Evolutionary conservation across 1,140 invertebrate species (phyloP), one percentile per base, ranked within the genome.

Genomic region (Adoxophyes honmai): DNA sequence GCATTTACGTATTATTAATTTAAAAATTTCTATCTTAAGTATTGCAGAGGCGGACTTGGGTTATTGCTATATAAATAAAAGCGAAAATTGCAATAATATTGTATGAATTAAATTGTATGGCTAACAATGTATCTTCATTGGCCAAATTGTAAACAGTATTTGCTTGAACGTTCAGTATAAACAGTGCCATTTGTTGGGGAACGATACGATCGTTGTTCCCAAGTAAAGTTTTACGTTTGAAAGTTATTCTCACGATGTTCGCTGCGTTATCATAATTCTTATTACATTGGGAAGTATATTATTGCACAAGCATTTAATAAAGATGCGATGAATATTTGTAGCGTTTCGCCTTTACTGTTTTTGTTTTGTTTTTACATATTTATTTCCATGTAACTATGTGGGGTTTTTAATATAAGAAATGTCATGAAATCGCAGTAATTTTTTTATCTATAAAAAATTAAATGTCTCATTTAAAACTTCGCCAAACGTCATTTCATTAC

Each of bases 261-360:
- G 13, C 16, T 0, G 42, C 16, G 36, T 38, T 38, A 48, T 48
- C 21, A n/a, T 48, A 48, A 48, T 18, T 44, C 11, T 11, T 48
- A 39, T 39, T 39, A 39, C 38, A 39, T 42, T 9, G 15, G 39
- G 18, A 21, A 44, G 8, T 21, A 18, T 48, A 13, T 28, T 28
- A 28, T 28, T 69, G 66, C 66, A 69, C 63, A 66, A 69, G 55
- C 55, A 57, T 63, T 69, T 63, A 61, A 58, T 52, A 48, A 11
- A 13, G 28, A 48, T 48, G 42, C 42, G 11, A 21, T 48, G 4
- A 21, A 21, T 48, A 48, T 48, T 21, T 48, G 16, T 48, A 48
- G 42, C 11, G 18, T 48, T 48, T 48, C 42, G 42, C 21, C 42
- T 48, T 1, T 48, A 44, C 39, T 28, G 21, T 28, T 28, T 28